phyloP scores from a whole-genome alignment of 2,888 invertebrate genomes.

The Cerceris ruficornis region DNA sequence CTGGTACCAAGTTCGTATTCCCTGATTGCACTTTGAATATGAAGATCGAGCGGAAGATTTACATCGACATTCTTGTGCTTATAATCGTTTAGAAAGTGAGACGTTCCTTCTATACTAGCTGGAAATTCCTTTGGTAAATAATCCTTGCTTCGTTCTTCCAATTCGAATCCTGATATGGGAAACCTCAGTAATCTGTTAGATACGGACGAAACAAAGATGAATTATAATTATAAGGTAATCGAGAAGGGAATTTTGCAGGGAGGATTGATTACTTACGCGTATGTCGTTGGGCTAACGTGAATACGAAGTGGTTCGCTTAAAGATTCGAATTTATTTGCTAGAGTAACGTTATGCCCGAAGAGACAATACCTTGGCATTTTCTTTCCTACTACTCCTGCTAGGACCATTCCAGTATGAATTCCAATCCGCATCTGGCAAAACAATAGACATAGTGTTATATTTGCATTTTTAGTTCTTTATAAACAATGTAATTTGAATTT shows the following conservation, averaged over 20 bases:
- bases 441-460: not conserved
- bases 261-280: slow-evolving; percentile 86
- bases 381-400: slow-evolving; percentile 96
- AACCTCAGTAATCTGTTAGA: slow-evolving; percentile 86
- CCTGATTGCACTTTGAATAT: slow-evolving; percentile 87
- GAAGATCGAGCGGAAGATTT: slow-evolving; percentile 85
- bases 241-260: not conserved
- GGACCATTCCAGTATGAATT: slow-evolving; percentile 94
- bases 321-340: slow-evolving; percentile 98
- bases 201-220: slow-evolving; percentile 4
- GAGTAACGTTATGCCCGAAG: slow-evolving; percentile 96
- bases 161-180: slow-evolving; percentile 89
- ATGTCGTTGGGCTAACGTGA: slow-evolving; percentile 96
- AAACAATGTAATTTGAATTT: too few species aligned
- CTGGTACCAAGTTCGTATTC: slow-evolving; percentile 85
- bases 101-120: slow-evolving; percentile 89
- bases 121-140: slow-evolving; percentile 94
- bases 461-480: not conserved
- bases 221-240: not conserved
- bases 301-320: slow-evolving; percentile 94
- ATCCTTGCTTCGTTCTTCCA: slow-evolving; percentile 89
- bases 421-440: slow-evolving; percentile 94
- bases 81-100: slow-evolving; percentile 93
- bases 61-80: slow-evolving; percentile 87
- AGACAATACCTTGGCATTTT: slow-evolving; percentile 97